Evolutionary conservation across 2,113 vertebrate genomes (phyloP).

Genomic region (Ginglymostoma cirratum): DNA sequence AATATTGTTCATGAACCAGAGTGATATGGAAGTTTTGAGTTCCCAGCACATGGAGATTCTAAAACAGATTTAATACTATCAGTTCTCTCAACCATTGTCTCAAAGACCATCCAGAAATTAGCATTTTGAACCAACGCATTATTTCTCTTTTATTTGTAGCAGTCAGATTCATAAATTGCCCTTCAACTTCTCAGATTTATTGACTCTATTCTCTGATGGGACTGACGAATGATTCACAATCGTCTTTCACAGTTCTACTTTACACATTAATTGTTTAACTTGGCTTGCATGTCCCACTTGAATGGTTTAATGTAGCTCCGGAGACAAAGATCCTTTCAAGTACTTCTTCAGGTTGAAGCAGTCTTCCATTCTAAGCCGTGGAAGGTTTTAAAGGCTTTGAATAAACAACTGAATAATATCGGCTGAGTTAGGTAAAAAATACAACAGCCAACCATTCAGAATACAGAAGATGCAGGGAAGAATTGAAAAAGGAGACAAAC

Average conservation of each 20-base stretch:
- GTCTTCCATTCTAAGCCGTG: neutral
- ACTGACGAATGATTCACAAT: neutral
- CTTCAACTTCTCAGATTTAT: neutral
- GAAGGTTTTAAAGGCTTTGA: neutral
- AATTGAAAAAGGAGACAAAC: neutral
- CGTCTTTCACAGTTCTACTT: neutral
- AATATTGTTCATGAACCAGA: neutral
- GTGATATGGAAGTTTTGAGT: neutral
- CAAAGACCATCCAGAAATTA: neutral
- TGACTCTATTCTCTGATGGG: neutral
- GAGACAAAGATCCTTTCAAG: neutral
- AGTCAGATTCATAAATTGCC: neutral
- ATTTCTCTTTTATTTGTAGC: neutral
- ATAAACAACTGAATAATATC: neutral
- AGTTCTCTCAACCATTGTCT: neutral
- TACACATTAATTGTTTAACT: neutral
- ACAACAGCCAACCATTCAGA: neutral
- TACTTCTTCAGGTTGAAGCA: neutral
- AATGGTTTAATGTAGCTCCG: too few relatives aligned
- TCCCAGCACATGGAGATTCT: neutral
- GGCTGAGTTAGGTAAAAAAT: neutral
- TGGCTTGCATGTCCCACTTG: neutral
- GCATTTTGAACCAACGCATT: neutral
- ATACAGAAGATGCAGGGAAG: neutral
- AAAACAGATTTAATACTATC: neutral